Percentiles rank a stretch among this genome's conserved stretches.
These are phyloP conservation scores for Isaurus tuberculatus DNA, from an alignment of 92 coral and sea anemone species.

Conservation along the genomic window DNA sequence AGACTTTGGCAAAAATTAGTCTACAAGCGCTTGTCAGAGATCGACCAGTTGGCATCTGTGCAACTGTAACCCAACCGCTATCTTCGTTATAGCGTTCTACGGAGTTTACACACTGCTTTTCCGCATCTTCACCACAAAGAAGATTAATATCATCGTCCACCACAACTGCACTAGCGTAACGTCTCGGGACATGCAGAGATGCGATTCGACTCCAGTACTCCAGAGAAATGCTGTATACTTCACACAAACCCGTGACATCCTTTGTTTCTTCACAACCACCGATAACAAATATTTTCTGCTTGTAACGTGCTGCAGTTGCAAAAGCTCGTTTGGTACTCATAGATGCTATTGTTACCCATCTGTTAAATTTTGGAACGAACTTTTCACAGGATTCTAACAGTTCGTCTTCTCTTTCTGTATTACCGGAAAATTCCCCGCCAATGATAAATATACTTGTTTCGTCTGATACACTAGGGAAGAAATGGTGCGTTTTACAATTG, in stretches of 20 bases:
- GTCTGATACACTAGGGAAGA: slow-evolving; percentile 43
- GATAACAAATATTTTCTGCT: slow-evolving; percentile 17
- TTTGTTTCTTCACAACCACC: slow-evolving; percentile 1
- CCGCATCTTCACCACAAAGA: slow-evolving; percentile 12
- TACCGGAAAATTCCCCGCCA: background rate
- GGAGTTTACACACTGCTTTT: background rate
- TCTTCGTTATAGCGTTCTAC: slow-evolving; percentile 36
- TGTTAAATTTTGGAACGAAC: slow-evolving; percentile 3
- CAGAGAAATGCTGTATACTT: slow-evolving; percentile 20
- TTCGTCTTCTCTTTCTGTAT: background rate
- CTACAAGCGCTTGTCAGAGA: slow-evolving; percentile 13
- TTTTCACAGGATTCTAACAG: slow-evolving; percentile 34
- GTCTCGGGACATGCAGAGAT: slow-evolving; percentile 30
- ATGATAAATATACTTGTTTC: slow-evolving; percentile 18
- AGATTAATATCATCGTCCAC: background rate
- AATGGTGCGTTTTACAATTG: too few relatives aligned
- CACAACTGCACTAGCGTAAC: slow-evolving; percentile 7
- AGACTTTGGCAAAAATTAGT: slow-evolving; percentile 5
- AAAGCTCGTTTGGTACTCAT: background rate
- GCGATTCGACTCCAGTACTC: slow-evolving; percentile 26
- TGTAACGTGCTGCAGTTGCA: slow-evolving; percentile 3
- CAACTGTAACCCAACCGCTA: background rate
- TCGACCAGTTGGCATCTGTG: slow-evolving; percentile 39
- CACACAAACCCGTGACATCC: slow-evolving; percentile 15
- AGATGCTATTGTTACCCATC: slow-evolving; percentile 2